A percentile compares a stretch with the other conserved stretches of the same genome.
Evolutionary conservation across 2,113 vertebrate species (phyloP).

Genomic region (Perognathus longimembris): DNA sequence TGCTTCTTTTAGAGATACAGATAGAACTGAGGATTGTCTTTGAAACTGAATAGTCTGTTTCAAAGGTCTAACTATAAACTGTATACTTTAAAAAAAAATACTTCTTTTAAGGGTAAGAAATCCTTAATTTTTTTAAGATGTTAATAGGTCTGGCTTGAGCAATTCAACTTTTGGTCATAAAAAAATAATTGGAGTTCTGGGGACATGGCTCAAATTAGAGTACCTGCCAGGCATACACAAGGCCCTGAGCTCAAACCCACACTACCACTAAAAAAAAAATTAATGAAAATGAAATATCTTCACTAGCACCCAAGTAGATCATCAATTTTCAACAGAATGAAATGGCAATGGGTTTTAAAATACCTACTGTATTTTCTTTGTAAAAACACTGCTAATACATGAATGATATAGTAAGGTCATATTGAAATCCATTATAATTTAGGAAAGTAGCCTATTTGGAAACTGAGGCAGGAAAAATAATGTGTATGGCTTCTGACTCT

Average conservation of each 20-base stretch:
- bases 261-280: neutral
- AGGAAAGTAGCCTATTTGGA: slow-evolving; percentile 21
- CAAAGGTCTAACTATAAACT: slow-evolving; percentile 51
- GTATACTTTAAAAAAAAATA: slow-evolving; percentile 6
- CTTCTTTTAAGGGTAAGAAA: slow-evolving; percentile 22
- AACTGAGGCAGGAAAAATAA: slow-evolving; percentile 6
- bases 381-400: slow-evolving; percentile 4
- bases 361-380: slow-evolving; percentile 28
- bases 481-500: neutral
- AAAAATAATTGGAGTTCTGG: neutral
- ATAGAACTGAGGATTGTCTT: slow-evolving; percentile 39
- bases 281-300: slow-evolving; percentile 53
- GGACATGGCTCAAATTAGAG: too few species aligned
- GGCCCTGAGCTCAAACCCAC: too few species aligned
- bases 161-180: slow-evolving; percentile 41
- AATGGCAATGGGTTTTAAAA: slow-evolving; percentile 42
- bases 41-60: slow-evolving; percentile 52
- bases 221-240: too few species aligned
- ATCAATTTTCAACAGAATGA: neutral
- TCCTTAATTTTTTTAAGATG: slow-evolving; percentile 14
- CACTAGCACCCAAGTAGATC: neutral
- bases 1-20: slow-evolving; percentile 54
- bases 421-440: slow-evolving; percentile 40
- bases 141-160: neutral
- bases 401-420: slow-evolving; percentile 16